Evolutionary conservation across 2,113 vertebrate genomes (phyloP), one percentile per base, ranked within the genome.

Genomic region (Mola mola): DNA sequence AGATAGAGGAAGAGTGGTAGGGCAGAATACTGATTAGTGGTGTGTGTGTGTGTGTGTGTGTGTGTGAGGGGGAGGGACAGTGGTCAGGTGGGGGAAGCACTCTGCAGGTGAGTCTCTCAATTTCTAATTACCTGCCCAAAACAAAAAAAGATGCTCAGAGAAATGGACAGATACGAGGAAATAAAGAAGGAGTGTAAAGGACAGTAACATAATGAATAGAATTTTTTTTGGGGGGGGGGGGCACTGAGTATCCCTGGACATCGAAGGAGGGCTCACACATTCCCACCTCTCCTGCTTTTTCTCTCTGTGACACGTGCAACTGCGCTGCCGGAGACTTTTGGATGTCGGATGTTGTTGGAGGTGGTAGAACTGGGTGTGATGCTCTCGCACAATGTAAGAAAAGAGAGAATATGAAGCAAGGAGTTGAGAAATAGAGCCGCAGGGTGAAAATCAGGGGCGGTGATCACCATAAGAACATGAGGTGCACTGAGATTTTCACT

Each of bases 21-120:
- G 77, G 81, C 81, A 78, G 88, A 91, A 91, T 90, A 87, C 88
- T 83, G 86, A 91, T 88, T 70, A 89, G 61, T 16, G 26, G 21
- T 43, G 41, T 26, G 57, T 70, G 72, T 25, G 75, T 29, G 28
- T 29, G 28, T 29, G 28, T 29, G 28, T 33, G 71, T 12, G n/a
- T 8, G 37, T 6, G 25, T 2, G 19, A 19, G 33, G 46, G 75
- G 50, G 38, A 5, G 46, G 48, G 41, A 40, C 52, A 53, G 67
- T 60, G 50, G 12, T 6, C 31, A 25, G 34, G 63, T 10, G 28
- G 38, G 58, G 67, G 63, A 43, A 63, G 60, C 49, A 73, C 73
- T 79, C 80, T 79, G 86, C 86, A 90, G 85, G 86, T 88, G 84
- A 85, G 87, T 58, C 44, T 75, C 60, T 58, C 40, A 8, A 11